Evolutionary conservation across 1,140 invertebrate genomes (phyloP).

Genomic region (Drosophila santomea): DNA sequence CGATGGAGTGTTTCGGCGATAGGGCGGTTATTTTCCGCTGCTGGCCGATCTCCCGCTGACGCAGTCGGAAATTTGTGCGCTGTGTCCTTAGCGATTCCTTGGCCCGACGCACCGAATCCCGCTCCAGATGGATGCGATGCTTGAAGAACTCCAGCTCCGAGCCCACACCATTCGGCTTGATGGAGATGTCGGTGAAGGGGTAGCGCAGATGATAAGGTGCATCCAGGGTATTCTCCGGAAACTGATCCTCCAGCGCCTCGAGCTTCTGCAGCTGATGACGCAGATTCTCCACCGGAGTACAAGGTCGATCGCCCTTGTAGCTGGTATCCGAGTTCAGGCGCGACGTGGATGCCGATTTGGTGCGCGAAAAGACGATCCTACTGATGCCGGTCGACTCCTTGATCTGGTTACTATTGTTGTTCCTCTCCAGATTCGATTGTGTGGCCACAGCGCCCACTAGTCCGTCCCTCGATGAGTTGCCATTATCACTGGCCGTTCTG

Average conservation of each 20-base stretch:
- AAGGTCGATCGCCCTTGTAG: conserved; percentile 82
- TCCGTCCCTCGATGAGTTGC: conserved; percentile 71
- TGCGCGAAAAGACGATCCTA: conserved; percentile 87
- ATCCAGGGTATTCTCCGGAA: conserved; percentile 88
- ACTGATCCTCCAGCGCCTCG: conserved; percentile 92
- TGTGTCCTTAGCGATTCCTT: conserved; percentile 88
- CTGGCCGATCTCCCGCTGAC: conserved; percentile 78
- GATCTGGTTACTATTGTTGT: conserved; percentile 56
- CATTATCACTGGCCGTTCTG: conserved; percentile 69
- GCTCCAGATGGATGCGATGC: conserved; percentile 91
- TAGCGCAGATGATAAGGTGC: conserved; percentile 91
- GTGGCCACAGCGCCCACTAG: neutral
- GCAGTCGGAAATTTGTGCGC: conserved; percentile 70
- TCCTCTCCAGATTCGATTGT: conserved; percentile 67
- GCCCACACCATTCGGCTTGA: conserved; percentile 64
- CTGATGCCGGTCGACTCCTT: conserved; percentile 69
- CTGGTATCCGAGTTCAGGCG: conserved; percentile 85
- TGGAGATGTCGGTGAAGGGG: conserved; percentile 89
- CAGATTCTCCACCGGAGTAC: conserved; percentile 91
- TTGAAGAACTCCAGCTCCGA: conserved; percentile 92
- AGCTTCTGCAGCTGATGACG: conserved; percentile 91
- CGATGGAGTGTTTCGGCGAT: conserved; percentile 86
- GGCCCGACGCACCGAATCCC: conserved; percentile 90
- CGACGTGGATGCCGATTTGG: conserved; percentile 88
- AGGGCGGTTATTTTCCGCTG: conserved; percentile 67